A percentile compares a stretch with the other conserved stretches of the same genome.
Conservation (phyloP, 1,140 invertebrate species). For the Drosophila serrata region DNA sequence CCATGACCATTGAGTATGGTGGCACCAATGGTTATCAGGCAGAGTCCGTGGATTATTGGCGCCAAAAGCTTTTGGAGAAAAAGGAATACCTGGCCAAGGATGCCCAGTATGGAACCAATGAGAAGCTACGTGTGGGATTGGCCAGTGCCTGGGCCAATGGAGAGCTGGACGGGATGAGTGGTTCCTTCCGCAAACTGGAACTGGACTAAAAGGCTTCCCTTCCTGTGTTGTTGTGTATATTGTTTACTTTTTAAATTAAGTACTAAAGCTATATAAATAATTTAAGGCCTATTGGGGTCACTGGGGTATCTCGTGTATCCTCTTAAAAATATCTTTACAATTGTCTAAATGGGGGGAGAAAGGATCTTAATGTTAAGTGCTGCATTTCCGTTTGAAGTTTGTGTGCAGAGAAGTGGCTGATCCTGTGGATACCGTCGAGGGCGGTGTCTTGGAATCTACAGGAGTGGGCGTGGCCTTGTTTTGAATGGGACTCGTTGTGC, state of each 20-base stretch:
- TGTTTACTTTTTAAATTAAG: constrained; percentile 60
- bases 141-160: constrained; percentile 61
- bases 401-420: constrained; percentile 56
- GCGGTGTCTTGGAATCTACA: constrained; percentile 28
- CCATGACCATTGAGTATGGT: constrained; percentile 87
- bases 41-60: constrained; percentile 86
- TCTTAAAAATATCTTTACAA: constrained; percentile 68
- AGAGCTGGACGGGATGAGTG: constrained; percentile 77
- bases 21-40: constrained; percentile 86
- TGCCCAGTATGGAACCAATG: constrained; percentile 86
- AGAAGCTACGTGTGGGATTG: constrained; percentile 85
- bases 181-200: constrained; percentile 86
- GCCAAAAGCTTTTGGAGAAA: constrained; percentile 85
- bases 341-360: constrained; percentile 44
- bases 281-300: constrained; percentile 58
- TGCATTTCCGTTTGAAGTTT: constrained; percentile 80
- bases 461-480: constrained; percentile 27
- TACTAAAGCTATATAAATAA: constrained; percentile 67
- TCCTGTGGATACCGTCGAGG: constrained; percentile 9
- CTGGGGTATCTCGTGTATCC: constrained; percentile 79
- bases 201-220: constrained; percentile 53
- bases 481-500: constrained; percentile 47
- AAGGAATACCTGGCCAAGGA: constrained; percentile 86
- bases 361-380: constrained; percentile 53
- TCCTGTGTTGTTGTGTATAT: constrained; percentile 13